Percentiles rank a stretch among this genome's conserved stretches.
phyloP scores from a whole-genome alignment of 2,888 invertebrate species.

The Acleris literana region DNA sequence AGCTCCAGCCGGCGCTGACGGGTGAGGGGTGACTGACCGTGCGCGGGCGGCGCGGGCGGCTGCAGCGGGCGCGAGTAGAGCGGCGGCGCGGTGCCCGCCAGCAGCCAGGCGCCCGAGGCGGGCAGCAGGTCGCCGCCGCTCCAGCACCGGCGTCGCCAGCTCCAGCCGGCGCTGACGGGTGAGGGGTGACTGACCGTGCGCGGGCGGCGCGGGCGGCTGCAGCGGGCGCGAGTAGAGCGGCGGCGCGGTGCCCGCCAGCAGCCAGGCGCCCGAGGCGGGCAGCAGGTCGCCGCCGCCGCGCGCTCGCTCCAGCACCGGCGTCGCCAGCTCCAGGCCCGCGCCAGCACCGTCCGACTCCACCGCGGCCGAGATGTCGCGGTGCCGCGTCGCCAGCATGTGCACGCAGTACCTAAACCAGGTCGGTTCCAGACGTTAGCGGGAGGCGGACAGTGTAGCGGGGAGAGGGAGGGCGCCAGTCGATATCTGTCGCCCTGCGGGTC shows the following conservation, averaged over 20 bases:
- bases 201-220: slow-evolving; percentile 50
- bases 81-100: too few relatives aligned
- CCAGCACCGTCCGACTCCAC: slow-evolving; percentile 52
- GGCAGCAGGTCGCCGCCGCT: slow-evolving; percentile 50
- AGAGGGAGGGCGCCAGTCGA: too few relatives aligned
- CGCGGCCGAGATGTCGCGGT: slow-evolving; percentile 77
- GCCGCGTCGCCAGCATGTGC: slow-evolving; percentile 80
- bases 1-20: too few relatives aligned
- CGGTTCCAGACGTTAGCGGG: too few relatives aligned
- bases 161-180: too few relatives aligned
- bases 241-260: slow-evolving; percentile 86
- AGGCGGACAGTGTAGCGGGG: too few relatives aligned
- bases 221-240: slow-evolving; percentile 78
- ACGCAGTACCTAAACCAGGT: slow-evolving; percentile 67
- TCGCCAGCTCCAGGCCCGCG: slow-evolving; percentile 87
- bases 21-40: too few relatives aligned
- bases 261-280: slow-evolving; percentile 88
- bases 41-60: too few relatives aligned
- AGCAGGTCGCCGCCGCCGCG: slow-evolving; percentile 68
- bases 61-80: too few relatives aligned
- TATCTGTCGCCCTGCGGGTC: too few relatives aligned
- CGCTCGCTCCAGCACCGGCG: slow-evolving; percentile 86
- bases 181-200: slow-evolving; percentile 32
- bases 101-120: too few relatives aligned
- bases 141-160: slow-evolving; percentile 87